Evolutionary conservation across 2,888 invertebrate species (phyloP), one percentile per base, ranked within the genome.

Genomic region (Heliothis peltigera): DNA sequence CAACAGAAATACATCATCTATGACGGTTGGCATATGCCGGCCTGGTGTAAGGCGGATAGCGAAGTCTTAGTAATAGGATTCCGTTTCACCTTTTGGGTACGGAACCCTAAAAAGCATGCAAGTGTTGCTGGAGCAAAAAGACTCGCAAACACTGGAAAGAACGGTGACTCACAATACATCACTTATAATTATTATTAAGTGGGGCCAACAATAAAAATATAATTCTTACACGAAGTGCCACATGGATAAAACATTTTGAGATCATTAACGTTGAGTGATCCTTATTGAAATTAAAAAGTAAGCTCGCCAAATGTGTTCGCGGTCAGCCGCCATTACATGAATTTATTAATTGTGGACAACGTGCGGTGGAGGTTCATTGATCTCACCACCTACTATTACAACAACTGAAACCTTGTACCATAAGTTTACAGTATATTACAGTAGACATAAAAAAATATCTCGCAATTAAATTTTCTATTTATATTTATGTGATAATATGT

Each of bases 341-440:
- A 92, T 92, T 32, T 92, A 91, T 92, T 91, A 92, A 92, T 91
- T 90, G 87, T 88, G 90, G 87, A 89, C 87, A 87, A 90, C 73
- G 78, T 71, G 79, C 75, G 64, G 66, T 54, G 55, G 17, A 67
- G 87, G 93, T 87, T 92, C 88, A 87, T 74, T 83, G 87, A 91
- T 84, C 91, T 84, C 76, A 70, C 66, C 70, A 75, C 70, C 78
- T 84, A 83, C 73, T 82, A 79, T 77, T 72, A 75, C 75, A 77
- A 68, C 62, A 62, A 48, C 64, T 70, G 65, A 66, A 64, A 58
- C 77, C 80, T 77, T 79, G 72, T 75, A 80, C 79, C 39, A n/a
- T 39, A n/a, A 39, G 15, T 39, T 12, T 32, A 10, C 32, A 10
- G 10, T 10, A 1, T n/a, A n/a, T n/a, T n/a, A n/a, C n/a, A n/a